Evolutionary conservation across 2,113 vertebrate species (phyloP).

Genomic region (Centropristis striata): DNA sequence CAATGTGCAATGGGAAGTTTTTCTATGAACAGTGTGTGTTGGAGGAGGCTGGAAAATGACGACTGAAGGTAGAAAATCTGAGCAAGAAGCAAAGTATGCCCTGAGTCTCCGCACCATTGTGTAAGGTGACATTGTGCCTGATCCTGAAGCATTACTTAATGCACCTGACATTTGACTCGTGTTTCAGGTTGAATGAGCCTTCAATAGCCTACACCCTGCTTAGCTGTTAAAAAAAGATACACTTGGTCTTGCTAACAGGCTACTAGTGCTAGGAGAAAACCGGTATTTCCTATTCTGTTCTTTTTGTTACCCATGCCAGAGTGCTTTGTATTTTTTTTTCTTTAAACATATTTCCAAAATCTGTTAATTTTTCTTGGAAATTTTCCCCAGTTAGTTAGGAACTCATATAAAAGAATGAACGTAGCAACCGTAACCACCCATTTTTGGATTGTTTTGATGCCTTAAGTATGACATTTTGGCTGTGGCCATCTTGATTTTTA

Average conservation of each 20-base stretch:
- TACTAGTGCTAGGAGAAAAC: background rate
- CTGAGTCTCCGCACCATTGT: background rate
- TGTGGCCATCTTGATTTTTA: too few relatives aligned
- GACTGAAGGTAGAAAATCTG: background rate
- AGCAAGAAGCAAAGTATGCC: background rate
- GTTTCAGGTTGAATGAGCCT: background rate
- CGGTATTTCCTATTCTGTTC: background rate
- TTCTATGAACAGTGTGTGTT: background rate
- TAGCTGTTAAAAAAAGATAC: too few relatives aligned
- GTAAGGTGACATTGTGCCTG: background rate
- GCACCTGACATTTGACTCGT: conserved; percentile 4
- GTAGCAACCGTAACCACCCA: too few relatives aligned
- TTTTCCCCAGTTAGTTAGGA: background rate
- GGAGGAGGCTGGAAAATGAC: background rate
- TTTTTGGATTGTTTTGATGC: too few relatives aligned
- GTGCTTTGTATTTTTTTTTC: background rate
- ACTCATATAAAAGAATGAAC: background rate
- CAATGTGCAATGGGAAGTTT: background rate
- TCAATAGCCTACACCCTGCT: background rate
- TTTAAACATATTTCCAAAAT: background rate
- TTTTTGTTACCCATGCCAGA: background rate
- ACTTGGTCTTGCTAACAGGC: too few relatives aligned
- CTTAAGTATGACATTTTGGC: too few relatives aligned
- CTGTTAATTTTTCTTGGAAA: background rate
- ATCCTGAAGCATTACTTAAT: conserved; percentile 12